Evolutionary conservation across 1,140 invertebrate genomes (phyloP), one percentile per base, ranked within the genome.

Genomic region (Zelostemma sp.): DNA sequence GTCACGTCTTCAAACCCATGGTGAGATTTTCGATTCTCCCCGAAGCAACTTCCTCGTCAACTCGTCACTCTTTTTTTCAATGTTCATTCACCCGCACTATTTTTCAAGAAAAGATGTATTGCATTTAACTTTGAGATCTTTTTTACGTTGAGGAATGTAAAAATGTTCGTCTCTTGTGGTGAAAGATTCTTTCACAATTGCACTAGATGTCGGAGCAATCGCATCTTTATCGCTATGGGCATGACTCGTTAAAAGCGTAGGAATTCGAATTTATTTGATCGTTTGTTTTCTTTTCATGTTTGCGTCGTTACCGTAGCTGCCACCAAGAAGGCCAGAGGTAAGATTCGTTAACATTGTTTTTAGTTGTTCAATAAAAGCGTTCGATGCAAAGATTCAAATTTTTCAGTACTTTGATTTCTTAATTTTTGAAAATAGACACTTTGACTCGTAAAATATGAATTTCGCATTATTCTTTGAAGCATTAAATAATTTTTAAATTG

Each of bases 1-100:
- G 93, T 76, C 91, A 93, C 78, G 90, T 93, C 71, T 94, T 94
- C 81, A 95, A 94, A 82, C 93, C 93, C 49, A 93, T 93, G 91
- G 91, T 92, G 84, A 83, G 89, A 18, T 19, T 84, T 35, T 19
- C 19, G 6, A 9, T 19, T 31, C 19, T 25, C 33, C 18, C 25
- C 15, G 1, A 17, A 8, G 16, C 16, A 18, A n/a, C 16, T n/a
- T 9, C 11, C 6, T 15, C 9, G 45, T 19, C 21, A 11, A 14
- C 18, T 25, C 25, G 50, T 53, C 54, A 61, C 49, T 31, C 14
- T 58, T 57, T 19, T 45, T 46, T 63, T 66, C 55, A 47, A 71
- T 71, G 48, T 65, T 58, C 21, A 25, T 25, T 4, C 51, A 65
- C 61, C 62, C 17, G 61, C 45, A 62, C 61, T 53, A 28, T 46